phyloP scores from a whole-genome alignment of 2,797 vertebrate genomes.

The Enteromius paludinosus region DNA sequence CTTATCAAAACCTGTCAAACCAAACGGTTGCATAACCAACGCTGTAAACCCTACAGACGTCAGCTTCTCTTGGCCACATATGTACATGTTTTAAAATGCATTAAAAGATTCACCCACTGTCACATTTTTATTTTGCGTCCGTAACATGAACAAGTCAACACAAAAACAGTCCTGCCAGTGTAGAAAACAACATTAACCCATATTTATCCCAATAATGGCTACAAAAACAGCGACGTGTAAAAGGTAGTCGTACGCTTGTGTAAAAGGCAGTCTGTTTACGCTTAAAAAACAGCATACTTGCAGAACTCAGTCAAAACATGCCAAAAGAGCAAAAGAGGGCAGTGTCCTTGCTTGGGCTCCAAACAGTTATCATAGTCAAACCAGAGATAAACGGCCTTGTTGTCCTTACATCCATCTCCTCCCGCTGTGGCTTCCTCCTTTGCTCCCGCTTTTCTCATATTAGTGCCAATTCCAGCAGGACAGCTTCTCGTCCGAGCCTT shows the following conservation, averaged over 20 bases:
- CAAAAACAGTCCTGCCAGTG: not conserved
- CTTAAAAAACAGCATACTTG: not conserved
- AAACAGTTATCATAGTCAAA: slow-evolving; percentile 24
- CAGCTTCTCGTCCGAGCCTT: not conserved
- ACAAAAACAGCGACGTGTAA: not conserved
- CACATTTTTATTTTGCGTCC: not conserved
- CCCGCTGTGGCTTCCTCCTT: slow-evolving; percentile 31
- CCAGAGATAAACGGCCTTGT: slow-evolving; percentile 4
- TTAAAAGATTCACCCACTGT: not conserved
- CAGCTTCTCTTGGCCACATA: not conserved
- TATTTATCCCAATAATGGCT: not conserved
- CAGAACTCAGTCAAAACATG: slow-evolving; percentile 18
- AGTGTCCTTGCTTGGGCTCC: slow-evolving; percentile 11
- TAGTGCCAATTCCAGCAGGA: slow-evolving; percentile 2
- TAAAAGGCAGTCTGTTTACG: not conserved
- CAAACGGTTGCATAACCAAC: not conserved
- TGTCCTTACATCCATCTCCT: slow-evolving; percentile 17
- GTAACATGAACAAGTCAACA: not conserved
- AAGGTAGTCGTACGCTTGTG: not conserved
- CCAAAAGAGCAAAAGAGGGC: not conserved
- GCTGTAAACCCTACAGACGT: not conserved
- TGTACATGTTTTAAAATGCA: not conserved
- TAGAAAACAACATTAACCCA: not conserved
- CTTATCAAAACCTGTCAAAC: slow-evolving; percentile 24
- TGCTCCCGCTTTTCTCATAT: slow-evolving; percentile 17